A percentile compares a stretch with the other conserved stretches of the same genome.
Conservation (phyloP, 35 echinoderm and acorn worm species). For the Strongylocentrotus purpuratus region DNA sequence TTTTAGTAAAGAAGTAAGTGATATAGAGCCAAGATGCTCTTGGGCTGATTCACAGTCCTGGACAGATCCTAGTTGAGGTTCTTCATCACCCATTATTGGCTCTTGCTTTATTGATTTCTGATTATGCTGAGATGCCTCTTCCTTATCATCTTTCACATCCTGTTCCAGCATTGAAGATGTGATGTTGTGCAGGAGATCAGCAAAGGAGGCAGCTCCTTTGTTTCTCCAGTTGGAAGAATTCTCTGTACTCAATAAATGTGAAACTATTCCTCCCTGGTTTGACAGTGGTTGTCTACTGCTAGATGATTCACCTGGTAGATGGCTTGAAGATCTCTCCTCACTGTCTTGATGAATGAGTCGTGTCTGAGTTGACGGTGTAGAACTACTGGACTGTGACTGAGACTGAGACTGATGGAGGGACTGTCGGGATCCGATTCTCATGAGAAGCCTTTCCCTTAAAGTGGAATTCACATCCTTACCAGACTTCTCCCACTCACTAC, state of each 20-base stretch:
- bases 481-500: neutral
- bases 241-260: conserved; percentile 2
- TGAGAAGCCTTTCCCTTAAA: neutral
- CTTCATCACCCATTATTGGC: neutral
- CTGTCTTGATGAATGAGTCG: neutral
- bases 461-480: neutral
- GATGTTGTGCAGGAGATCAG: conserved; percentile 40
- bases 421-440: neutral
- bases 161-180: conserved; percentile 26
- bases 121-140: neutral
- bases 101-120: conserved; percentile 15
- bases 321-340: neutral
- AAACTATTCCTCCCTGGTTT: conserved; percentile 39
- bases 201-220: neutral
- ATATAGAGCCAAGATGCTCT: neutral
- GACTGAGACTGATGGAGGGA: neutral
- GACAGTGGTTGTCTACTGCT: neutral
- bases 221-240: conserved; percentile 31
- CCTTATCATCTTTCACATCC: neutral
- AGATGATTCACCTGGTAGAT: neutral
- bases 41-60: neutral
- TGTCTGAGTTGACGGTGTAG: neutral
- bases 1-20: neutral
- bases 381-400: neutral
- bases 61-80: neutral